Evolutionary conservation across 2,888 invertebrate species (phyloP).

Genomic region (Callinectes sapidus): DNA sequence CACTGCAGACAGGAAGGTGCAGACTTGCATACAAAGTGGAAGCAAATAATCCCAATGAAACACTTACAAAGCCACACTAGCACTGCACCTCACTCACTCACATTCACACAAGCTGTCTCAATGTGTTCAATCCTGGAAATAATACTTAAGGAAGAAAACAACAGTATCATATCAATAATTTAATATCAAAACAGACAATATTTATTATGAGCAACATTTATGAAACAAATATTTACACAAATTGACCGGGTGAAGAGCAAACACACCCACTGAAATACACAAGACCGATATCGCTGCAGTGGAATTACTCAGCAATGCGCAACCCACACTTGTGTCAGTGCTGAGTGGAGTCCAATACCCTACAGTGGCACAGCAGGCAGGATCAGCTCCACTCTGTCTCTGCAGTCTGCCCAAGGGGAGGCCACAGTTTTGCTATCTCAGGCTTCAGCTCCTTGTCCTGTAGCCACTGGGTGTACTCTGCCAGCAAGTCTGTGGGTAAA

Average conservation of each 20-base stretch:
- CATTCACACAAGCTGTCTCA: neutral
- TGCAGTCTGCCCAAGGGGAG: constrained; percentile 31
- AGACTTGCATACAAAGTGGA: too few relatives aligned
- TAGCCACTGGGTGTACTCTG: constrained; percentile 61
- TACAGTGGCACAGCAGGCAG: neutral
- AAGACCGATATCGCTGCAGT: neutral
- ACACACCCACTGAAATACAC: neutral
- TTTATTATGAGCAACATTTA: neutral
- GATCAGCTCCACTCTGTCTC: constrained; percentile 40
- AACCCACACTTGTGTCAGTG: neutral
- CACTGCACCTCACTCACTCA: too few relatives aligned
- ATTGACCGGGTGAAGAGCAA: neutral
- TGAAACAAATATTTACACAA: neutral
- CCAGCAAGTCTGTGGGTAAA: constrained; percentile 34
- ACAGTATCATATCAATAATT: neutral
- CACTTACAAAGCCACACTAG: too few relatives aligned
- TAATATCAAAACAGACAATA: neutral
- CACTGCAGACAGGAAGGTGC: too few relatives aligned
- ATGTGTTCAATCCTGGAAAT: neutral
- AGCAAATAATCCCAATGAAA: too few relatives aligned
- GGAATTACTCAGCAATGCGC: neutral
- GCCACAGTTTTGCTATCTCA: constrained; percentile 57
- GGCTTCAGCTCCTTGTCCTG: constrained; percentile 38
- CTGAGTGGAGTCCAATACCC: neutral
- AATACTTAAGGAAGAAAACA: neutral